Percentiles rank a stretch among this genome's conserved stretches.
phyloP scores from a whole-genome alignment of 2,113 vertebrate genomes.

The Anhinga anhinga region DNA sequence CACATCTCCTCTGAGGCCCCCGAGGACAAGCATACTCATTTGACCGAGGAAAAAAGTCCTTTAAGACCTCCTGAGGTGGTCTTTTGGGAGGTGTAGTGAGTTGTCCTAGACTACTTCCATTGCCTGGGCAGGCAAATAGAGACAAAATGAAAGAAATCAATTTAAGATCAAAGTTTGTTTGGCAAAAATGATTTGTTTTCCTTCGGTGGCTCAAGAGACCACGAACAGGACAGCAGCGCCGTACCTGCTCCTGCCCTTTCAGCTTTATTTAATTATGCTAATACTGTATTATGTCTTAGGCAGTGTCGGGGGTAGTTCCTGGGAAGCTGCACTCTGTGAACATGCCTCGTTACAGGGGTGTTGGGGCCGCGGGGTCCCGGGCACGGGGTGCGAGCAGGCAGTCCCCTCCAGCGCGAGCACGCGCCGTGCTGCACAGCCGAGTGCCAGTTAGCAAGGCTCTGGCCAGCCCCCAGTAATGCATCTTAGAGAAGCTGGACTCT shows the following conservation, averaged over 20 bases:
- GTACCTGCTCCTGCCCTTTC: no score
- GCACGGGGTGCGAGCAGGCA: rapidly evolving
- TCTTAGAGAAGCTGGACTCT: neutral
- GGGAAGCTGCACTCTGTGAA: neutral
- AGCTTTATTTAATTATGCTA: no score
- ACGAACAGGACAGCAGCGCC: neutral
- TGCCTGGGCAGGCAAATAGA: neutral
- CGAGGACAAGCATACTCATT: rapidly evolving
- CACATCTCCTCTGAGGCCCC: rapidly evolving
- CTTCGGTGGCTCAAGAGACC: neutral
- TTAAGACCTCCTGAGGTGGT: neutral
- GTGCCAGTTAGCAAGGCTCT: neutral
- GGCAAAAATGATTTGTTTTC: neutral
- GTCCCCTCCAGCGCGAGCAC: neutral
- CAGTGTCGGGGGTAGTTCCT: rapidly evolving
- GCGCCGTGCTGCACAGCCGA: neutral
- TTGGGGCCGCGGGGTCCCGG: neutral
- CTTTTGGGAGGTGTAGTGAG: neutral
- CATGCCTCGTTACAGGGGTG: rapidly evolving
- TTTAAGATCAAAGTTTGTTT: neutral
- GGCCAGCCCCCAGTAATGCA: neutral
- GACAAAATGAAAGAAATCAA: neutral
- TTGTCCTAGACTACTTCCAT: neutral
- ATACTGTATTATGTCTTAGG: neutral
- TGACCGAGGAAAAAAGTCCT: neutral